Evolutionary conservation across 1,140 invertebrate species (phyloP).

Genomic region (Neodiprion fabricii): DNA sequence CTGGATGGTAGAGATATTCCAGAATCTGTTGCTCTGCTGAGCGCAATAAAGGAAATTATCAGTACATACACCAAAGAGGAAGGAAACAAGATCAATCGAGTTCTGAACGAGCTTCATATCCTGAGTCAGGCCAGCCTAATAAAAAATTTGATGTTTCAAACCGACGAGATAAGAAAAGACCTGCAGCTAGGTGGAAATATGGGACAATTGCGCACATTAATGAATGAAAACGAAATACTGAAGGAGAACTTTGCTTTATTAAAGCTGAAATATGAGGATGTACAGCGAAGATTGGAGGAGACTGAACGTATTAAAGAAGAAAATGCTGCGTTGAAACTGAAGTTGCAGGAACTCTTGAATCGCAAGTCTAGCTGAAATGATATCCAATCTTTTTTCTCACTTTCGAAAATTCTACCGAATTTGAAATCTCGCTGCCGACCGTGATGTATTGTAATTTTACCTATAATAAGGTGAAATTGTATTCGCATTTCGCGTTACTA

Average conservation of each 20-base stretch:
- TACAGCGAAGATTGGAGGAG: slow-evolving; percentile 43
- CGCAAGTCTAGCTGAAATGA: slow-evolving; percentile 6
- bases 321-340: slow-evolving; percentile 46
- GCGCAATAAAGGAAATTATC: slow-evolving; percentile 46
- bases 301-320: slow-evolving; percentile 45
- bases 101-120: slow-evolving; percentile 46
- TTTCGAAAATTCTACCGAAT: neutral
- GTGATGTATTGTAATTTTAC: too few species aligned
- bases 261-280: slow-evolving; percentile 39
- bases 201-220: slow-evolving; percentile 32
- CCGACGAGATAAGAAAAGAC: slow-evolving; percentile 48
- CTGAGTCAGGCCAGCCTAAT: slow-evolving; percentile 50
- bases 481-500: too few species aligned
- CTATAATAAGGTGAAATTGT: too few species aligned
- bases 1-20: slow-evolving; percentile 31
- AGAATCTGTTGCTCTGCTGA: slow-evolving; percentile 43
- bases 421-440: too few species aligned
- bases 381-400: neutral
- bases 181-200: slow-evolving; percentile 39
- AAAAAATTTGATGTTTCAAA: slow-evolving; percentile 45
- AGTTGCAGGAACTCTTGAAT: slow-evolving; percentile 39
- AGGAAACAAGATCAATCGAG: slow-evolving; percentile 45
- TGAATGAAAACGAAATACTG: slow-evolving; percentile 49
- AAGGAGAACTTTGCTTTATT: slow-evolving; percentile 44
- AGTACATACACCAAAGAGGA: slow-evolving; percentile 47